Conservation (phyloP, 2,888 invertebrate species). For the Patella depressa region DNA sequence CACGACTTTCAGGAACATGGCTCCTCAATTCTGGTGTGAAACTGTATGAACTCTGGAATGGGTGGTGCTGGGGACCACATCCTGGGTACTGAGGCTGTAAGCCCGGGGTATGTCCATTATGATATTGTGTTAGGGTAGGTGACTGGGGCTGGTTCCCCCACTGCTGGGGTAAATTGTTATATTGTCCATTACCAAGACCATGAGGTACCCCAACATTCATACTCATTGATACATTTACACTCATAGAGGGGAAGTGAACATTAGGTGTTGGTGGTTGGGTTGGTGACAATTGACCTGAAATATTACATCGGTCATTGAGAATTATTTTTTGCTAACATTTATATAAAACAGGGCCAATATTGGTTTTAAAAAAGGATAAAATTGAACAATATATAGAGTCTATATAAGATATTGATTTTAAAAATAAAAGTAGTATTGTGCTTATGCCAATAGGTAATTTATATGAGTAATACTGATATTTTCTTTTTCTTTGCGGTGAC, state of each 20-base stretch:
- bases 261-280: slow-evolving; percentile 53
- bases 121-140: slow-evolving; percentile 29
- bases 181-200: slow-evolving; percentile 47
- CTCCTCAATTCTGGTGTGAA: slow-evolving; percentile 53
- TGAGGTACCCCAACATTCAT: slow-evolving; percentile 89
- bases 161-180: slow-evolving; percentile 41
- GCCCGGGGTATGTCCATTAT: slow-evolving; percentile 21
- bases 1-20: slow-evolving; percentile 42
- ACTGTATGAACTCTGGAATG: slow-evolving; percentile 47
- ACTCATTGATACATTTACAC: slow-evolving; percentile 97
- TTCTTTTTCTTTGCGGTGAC: too few species aligned
- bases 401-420: too few species aligned
- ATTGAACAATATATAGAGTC: too few species aligned
- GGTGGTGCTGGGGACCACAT: slow-evolving; percentile 30
- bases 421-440: too few species aligned
- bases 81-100: slow-evolving; percentile 29
- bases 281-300: slow-evolving; percentile 30
- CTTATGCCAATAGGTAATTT: too few species aligned
- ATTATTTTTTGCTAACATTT: too few species aligned
- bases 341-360: too few species aligned
- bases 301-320: too few species aligned
- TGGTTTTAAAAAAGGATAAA: too few species aligned
- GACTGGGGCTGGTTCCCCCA: slow-evolving; percentile 19
- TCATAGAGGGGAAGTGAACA: slow-evolving; percentile 87
- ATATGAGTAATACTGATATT: too few species aligned